A percentile compares a stretch with the other conserved stretches of the same genome.
phyloP scores from a whole-genome alignment of 2,888 invertebrate genomes.

The Balanococcus diminutus region DNA sequence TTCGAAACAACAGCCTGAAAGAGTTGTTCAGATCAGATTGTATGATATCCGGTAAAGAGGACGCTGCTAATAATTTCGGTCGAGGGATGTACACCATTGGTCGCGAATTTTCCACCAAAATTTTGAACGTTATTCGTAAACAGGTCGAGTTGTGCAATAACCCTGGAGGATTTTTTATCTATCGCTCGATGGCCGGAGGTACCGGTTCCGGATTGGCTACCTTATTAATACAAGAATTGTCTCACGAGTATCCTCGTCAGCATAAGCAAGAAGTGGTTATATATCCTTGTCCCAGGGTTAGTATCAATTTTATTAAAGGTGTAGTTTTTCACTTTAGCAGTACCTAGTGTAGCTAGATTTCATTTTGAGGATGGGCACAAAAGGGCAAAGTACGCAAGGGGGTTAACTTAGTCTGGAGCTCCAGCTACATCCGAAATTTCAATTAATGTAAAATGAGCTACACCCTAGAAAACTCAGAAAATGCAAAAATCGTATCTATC shows the following conservation, averaged over 20 bases:
- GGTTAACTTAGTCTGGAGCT: too few species aligned
- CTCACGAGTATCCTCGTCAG: neutral
- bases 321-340: neutral
- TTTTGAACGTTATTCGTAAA: neutral
- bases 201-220: slow-evolving; percentile 36
- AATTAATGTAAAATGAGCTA: too few species aligned
- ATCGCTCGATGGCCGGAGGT: slow-evolving; percentile 27
- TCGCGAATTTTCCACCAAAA: neutral
- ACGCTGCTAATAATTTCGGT: slow-evolving; percentile 30
- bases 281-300: slow-evolving; percentile 37
- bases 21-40: neutral
- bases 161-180: neutral
- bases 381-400: too few species aligned
- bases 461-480: too few species aligned
- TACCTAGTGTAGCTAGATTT: neutral
- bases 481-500: too few species aligned
- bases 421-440: too few species aligned
- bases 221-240: neutral
- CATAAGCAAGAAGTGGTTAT: slow-evolving; percentile 35
- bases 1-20: neutral
- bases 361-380: too few species aligned
- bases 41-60: slow-evolving; percentile 12
- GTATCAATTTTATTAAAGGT: neutral
- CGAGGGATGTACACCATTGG: slow-evolving; percentile 39
- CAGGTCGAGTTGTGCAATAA: neutral